Conservation (phyloP, 1,140 invertebrate genomes). For the Aphaenogaster ashmeadi region DNA sequence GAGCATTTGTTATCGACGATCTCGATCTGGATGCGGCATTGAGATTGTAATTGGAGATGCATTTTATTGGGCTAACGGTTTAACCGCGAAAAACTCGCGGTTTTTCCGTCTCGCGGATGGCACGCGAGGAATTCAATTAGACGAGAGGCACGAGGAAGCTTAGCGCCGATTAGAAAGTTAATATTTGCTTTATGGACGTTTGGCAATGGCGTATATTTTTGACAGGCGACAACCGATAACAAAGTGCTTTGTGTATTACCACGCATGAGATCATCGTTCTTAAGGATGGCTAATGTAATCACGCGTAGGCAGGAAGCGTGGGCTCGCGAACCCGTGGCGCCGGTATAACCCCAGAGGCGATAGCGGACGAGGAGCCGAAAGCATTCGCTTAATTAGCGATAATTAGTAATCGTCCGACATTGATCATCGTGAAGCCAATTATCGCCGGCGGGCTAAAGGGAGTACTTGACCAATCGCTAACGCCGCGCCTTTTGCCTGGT, state of each 20-base stretch:
- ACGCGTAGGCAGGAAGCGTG: slow-evolving; percentile 71
- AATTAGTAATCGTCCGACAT: slow-evolving; percentile 80
- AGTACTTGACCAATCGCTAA: slow-evolving; percentile 66
- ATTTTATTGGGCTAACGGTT: slow-evolving; percentile 65
- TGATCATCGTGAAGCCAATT: slow-evolving; percentile 75
- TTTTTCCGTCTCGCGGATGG: not conserved
- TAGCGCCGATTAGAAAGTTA: slow-evolving; percentile 40
- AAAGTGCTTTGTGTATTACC: slow-evolving; percentile 43
- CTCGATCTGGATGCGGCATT: slow-evolving; percentile 59
- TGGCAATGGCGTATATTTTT: slow-evolving; percentile 3
- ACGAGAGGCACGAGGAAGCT: not conserved
- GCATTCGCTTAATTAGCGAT: slow-evolving; percentile 81
- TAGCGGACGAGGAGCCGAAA: slow-evolving; percentile 70
- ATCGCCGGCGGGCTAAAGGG: slow-evolving; percentile 68
- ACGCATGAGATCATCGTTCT: slow-evolving; percentile 46
- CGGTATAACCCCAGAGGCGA: slow-evolving; percentile 76
- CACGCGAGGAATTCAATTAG: slow-evolving; percentile 27
- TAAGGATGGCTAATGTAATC: slow-evolving; percentile 68
- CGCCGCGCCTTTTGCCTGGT: not conserved
- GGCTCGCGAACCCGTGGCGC: slow-evolving; percentile 65
- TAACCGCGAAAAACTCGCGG: slow-evolving; percentile 39
- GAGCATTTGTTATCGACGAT: slow-evolving; percentile 64
- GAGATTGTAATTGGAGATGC: slow-evolving; percentile 66
- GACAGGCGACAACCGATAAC: slow-evolving; percentile 38
- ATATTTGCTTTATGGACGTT: slow-evolving; percentile 8